Evolutionary conservation across 2,113 vertebrate genomes (phyloP), one percentile per base, ranked within the genome.

Genomic region (Phalacrocorax carbo): DNA sequence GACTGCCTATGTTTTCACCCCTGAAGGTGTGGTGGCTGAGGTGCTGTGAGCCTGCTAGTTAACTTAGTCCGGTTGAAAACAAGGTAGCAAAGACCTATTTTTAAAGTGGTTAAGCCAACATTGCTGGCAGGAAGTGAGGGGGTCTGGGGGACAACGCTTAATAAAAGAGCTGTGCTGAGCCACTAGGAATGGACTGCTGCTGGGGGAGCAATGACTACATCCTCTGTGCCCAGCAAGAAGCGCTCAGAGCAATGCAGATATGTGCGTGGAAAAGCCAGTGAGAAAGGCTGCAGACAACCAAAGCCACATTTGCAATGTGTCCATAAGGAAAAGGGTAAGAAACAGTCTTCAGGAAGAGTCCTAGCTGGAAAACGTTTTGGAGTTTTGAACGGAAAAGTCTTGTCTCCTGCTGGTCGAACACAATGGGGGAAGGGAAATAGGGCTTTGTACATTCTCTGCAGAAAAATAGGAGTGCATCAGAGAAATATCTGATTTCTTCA

Each of bases 341-440:
- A 87, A 11, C 5, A 48, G 15, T 40, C 25, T 22, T 94, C 29
- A 61, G 85, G 87, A 94, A 93, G 54, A 81, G 70, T 42, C 21
- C 58, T 77, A 54, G 66, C 84, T 94, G 75, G 55, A 61, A 94
- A 82, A 93, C 1, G 4, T 76, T 76, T 51, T 91, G 90, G 87
- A 94, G 73, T 70, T 96, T 26, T 73, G 82, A 92, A 80, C 1
- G 34, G 85, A 96, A 93, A 93, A 96, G 70, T 65, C 66, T 94
- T 27, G 22, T 62, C 90, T 88, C 96, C 96, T 88, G 96, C 94
- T 96, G 96, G 25, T 94, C 0, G 3, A 80, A 77, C 82, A 96
- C 94, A 94, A 95, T 88, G 93, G 93, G 94, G 96, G 94, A 94
- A 96, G 94, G 96, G 96, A 95, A 95, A 51, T 18, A 71, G 30